A percentile compares a stretch with the other conserved stretches of the same genome.
These are phyloP conservation scores for Molanna angustata DNA, from an alignment of 2,888 invertebrate species.

Conservation along the genomic window DNA sequence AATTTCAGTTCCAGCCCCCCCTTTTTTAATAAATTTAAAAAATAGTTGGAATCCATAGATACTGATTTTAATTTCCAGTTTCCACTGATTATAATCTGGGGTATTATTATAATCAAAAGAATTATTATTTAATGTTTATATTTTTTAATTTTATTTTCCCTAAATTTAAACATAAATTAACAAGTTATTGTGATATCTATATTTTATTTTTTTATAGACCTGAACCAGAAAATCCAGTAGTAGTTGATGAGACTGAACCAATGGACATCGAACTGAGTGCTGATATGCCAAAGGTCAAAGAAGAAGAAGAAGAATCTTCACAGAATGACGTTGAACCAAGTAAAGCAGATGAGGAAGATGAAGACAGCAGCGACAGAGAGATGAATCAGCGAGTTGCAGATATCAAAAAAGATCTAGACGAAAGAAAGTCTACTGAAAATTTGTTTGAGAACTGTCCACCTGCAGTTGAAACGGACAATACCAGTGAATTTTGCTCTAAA, in stretches of 20 bases:
- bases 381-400: constrained; percentile 33
- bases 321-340: not conserved
- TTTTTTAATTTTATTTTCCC: no score
- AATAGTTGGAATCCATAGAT: no score
- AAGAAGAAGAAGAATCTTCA: not conserved
- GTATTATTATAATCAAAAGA: no score
- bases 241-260: not conserved
- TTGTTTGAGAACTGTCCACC: constrained; percentile 13
- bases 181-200: constrained; percentile 1
- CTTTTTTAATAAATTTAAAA: no score
- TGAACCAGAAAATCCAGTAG: constrained; percentile 2
- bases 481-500: no score
- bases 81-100: no score
- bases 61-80: no score
- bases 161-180: no score
- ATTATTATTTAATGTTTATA: no score
- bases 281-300: not conserved
- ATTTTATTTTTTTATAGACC: not conserved
- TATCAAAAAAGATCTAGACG: constrained; percentile 31
- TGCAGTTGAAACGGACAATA: not conserved
- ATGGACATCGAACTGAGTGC: constrained; percentile 6
- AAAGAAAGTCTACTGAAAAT: constrained; percentile 27
- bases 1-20: no score
- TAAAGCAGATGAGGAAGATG: constrained; percentile 28
- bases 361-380: constrained; percentile 34